These are phyloP conservation scores for Ernsta delagoae DNA, from an alignment of 2,888 invertebrate genomes.

Conservation along the genomic window DNA sequence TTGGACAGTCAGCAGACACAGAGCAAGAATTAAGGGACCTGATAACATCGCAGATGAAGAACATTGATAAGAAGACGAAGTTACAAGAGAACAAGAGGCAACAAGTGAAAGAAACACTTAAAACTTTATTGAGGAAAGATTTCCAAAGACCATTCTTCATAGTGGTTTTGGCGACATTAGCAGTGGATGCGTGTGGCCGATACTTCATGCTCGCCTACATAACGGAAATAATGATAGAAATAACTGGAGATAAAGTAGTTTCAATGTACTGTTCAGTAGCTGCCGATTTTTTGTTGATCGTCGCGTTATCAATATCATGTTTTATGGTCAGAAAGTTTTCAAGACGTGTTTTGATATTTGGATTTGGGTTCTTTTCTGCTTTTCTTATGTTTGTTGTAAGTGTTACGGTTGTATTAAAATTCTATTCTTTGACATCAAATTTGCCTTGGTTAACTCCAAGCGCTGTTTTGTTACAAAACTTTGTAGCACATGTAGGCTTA, in stretches of 20 bases:
- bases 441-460: constrained; percentile 8
- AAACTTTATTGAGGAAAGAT: constrained; percentile 46
- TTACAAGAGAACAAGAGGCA: background rate
- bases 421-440: constrained; percentile 7
- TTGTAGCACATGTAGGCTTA: constrained; percentile 49
- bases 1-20: constrained; percentile 47
- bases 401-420: constrained; percentile 47
- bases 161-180: constrained; percentile 46
- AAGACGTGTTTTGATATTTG: constrained; percentile 51
- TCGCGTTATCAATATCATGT: constrained; percentile 48
- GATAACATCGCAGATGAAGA: constrained; percentile 42
- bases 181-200: constrained; percentile 53
- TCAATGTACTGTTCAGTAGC: constrained; percentile 53
- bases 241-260: constrained; percentile 48
- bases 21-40: constrained; percentile 49
- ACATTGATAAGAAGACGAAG: constrained; percentile 29
- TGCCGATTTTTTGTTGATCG: constrained; percentile 48
- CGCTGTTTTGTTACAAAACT: constrained; percentile 49
- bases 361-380: constrained; percentile 47
- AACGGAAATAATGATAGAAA: constrained; percentile 51
- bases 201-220: constrained; percentile 53
- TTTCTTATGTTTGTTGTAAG: constrained; percentile 50
- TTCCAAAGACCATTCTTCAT: constrained; percentile 52
- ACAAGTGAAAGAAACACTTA: constrained; percentile 32
- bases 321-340: constrained; percentile 47